A percentile compares a stretch with the other conserved stretches of the same genome.
phyloP scores from a whole-genome alignment of 2,797 vertebrate species.

The Garrulus glandarius region DNA sequence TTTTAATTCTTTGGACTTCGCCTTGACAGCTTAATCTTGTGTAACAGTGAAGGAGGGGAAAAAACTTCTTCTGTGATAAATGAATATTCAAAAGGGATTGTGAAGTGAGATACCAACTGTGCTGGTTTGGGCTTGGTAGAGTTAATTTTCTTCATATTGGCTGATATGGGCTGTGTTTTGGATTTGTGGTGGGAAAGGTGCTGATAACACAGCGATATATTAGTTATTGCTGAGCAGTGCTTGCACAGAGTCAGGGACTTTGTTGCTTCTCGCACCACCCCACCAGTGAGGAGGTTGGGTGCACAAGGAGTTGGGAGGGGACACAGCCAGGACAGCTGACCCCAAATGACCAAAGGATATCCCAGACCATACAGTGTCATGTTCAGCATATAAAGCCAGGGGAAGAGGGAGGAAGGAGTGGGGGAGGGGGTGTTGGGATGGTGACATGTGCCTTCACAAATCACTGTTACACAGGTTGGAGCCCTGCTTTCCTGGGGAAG shows the following conservation, averaged over 20 bases:
- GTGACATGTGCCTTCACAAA: no score
- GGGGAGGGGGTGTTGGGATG: background rate
- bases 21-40: conserved; percentile 44
- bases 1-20: background rate
- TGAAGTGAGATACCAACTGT: background rate
- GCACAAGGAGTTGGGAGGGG: background rate
- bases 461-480: background rate
- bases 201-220: background rate
- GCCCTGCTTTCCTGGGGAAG: background rate
- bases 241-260: background rate
- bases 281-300: background rate
- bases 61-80: background rate
- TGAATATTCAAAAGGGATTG: conserved; percentile 27
- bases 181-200: no score
- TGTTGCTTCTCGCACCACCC: background rate
- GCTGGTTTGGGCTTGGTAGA: background rate
- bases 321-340: background rate
- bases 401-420: background rate
- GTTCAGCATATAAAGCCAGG: background rate
- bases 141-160: background rate
- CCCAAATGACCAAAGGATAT: no score
- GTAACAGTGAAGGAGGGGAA: background rate
- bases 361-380: background rate
- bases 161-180: background rate
- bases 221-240: background rate